Conservation (phyloP, 2,888 invertebrate species). For the Spatulosminthurus flaviceps region DNA sequence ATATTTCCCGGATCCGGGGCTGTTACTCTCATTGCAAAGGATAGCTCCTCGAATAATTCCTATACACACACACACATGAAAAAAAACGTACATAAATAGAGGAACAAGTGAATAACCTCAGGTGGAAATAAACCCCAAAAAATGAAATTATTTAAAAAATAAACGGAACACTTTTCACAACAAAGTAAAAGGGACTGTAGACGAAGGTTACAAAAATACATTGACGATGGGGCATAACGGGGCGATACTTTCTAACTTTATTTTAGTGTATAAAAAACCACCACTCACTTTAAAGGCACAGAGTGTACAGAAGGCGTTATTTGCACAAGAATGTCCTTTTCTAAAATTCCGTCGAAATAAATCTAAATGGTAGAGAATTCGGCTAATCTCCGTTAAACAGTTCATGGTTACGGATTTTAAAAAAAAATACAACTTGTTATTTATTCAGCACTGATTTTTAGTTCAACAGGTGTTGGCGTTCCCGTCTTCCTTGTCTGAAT, state of each 20-base stretch:
- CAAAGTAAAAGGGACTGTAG: neutral
- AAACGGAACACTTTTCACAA: neutral
- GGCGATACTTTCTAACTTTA: too few relatives aligned
- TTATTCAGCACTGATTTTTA: constrained; percentile 41
- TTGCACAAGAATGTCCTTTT: constrained; percentile 36
- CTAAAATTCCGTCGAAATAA: constrained; percentile 60
- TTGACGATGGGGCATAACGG: neutral
- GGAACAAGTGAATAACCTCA: neutral
- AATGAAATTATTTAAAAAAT: neutral
- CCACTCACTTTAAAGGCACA: constrained; percentile 58
- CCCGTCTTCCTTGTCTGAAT: constrained; percentile 23
- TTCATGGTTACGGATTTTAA: constrained; percentile 32
- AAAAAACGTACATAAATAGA: neutral
- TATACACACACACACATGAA: constrained; percentile 27
- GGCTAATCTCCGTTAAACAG: constrained; percentile 53
- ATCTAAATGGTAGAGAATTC: constrained; percentile 61
- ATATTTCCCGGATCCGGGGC: constrained; percentile 55
- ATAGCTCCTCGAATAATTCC: constrained; percentile 59
- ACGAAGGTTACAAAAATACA: constrained; percentile 9
- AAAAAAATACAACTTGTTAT: neutral
- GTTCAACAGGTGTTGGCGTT: constrained; percentile 42
- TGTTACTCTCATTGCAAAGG: constrained; percentile 56
- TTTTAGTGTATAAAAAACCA: neutral
- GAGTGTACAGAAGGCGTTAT: constrained; percentile 51
- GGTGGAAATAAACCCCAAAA: neutral